phyloP scores from a whole-genome alignment of 2,113 vertebrate genomes.

The Himantopus leucocephalus region DNA sequence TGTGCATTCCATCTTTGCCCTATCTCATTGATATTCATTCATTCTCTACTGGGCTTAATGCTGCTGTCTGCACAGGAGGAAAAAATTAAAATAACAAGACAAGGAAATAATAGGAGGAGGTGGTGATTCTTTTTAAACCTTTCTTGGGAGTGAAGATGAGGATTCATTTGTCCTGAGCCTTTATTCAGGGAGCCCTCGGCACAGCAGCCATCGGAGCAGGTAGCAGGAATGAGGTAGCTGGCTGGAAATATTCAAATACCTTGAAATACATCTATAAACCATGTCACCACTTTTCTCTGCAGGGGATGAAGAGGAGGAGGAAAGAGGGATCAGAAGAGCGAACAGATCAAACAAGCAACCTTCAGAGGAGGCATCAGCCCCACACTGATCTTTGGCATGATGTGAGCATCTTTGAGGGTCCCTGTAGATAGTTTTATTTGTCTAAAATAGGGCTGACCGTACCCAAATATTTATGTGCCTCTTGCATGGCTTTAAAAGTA shows the following conservation, averaged over 20 bases:
- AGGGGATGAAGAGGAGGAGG: background rate
- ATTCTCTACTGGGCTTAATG: constrained; percentile 6
- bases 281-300: background rate
- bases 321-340: background rate
- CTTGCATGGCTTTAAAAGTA: background rate
- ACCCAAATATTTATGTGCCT: constrained; percentile 24
- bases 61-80: background rate
- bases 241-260: background rate
- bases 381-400: background rate
- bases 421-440: constrained; percentile 21
- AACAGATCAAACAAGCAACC: background rate
- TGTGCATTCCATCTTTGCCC: background rate
- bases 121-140: constrained; percentile 25
- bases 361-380: background rate
- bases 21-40: constrained; percentile 23
- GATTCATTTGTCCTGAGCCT: background rate
- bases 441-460: background rate
- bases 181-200: background rate
- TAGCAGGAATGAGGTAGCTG: background rate
- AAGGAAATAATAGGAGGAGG: constrained; percentile 1
- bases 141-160: background rate
- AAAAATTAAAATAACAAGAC: constrained; percentile 33
- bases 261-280: constrained; percentile 15
- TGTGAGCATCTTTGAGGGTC: background rate
- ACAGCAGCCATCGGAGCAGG: background rate